Evolutionary conservation across 2,888 invertebrate genomes (phyloP).

Genomic region (Apamea epomidion): DNA sequence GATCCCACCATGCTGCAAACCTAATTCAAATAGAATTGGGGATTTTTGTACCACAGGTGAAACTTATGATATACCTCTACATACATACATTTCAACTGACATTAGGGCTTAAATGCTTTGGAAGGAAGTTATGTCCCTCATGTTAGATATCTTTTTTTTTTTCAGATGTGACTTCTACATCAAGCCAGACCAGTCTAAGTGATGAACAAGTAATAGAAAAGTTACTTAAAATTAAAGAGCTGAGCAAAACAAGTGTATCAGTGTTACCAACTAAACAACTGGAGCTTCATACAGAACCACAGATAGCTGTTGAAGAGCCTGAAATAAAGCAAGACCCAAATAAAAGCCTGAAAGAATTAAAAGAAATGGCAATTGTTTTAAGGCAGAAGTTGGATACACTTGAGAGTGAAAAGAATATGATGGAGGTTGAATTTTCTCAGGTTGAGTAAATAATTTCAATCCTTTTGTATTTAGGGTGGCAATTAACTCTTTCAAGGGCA

Average conservation of each 20-base stretch:
- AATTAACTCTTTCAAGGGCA: neutral
- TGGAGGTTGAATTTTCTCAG: conserved; percentile 86
- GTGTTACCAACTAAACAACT: conserved; percentile 42
- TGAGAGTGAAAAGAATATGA: conserved; percentile 84
- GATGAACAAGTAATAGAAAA: conserved; percentile 74
- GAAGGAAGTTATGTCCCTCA: neutral
- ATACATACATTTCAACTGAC: neutral
- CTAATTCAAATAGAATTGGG: conserved; percentile 73
- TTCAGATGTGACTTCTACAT: conserved; percentile 53
- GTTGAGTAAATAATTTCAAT: conserved; percentile 65
- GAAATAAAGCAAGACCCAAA: conserved; percentile 69
- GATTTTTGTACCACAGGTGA: conserved; percentile 75
- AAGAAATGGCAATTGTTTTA: conserved; percentile 82
- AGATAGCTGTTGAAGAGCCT: conserved; percentile 33
- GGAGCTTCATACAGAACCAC: conserved; percentile 41
- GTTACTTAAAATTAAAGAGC: conserved; percentile 71
- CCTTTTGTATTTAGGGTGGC: neutral
- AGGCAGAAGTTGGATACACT: conserved; percentile 83
- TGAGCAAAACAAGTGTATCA: conserved; percentile 63
- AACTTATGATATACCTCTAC: neutral
- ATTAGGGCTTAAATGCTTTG: neutral
- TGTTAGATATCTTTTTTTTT: conserved; percentile 4
- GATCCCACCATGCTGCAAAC: conserved; percentile 92
- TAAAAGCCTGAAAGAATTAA: conserved; percentile 83
- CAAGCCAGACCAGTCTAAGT: conserved; percentile 54